Evolutionary conservation across 2,113 vertebrate species (phyloP).

Genomic region (Loxodonta africana): DNA sequence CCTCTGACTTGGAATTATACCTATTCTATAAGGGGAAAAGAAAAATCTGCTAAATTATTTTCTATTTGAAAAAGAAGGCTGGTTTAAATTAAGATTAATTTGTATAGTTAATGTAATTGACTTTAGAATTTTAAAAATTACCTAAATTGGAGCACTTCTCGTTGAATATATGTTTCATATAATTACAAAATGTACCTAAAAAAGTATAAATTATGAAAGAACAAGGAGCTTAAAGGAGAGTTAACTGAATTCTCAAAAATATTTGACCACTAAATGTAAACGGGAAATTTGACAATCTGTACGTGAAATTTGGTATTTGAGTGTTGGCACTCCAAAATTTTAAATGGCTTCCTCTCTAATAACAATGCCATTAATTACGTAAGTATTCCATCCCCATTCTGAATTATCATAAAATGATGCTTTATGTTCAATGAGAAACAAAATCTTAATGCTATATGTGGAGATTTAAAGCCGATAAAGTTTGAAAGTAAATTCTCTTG

Average conservation of each 20-base stretch:
- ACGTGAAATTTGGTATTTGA: not conserved
- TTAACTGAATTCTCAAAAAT: not conserved
- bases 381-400: not conserved
- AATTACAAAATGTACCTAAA: not conserved
- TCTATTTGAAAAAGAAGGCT: slow-evolving; percentile 42
- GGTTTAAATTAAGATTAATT: slow-evolving; percentile 53
- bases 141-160: slow-evolving; percentile 31
- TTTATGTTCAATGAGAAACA: slow-evolving; percentile 21
- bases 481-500: slow-evolving; percentile 46
- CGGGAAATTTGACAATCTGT: slow-evolving; percentile 41
- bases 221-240: slow-evolving; percentile 26
- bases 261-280: not conserved
- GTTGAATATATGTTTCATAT: slow-evolving; percentile 32
- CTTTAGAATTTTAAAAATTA: slow-evolving; percentile 46
- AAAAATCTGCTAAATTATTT: slow-evolving; percentile 57
- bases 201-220: slow-evolving; percentile 17
- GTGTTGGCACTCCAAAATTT: not conserved
- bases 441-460: not conserved
- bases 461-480: slow-evolving; percentile 50
- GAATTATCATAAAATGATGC: not conserved
- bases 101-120: slow-evolving; percentile 34
- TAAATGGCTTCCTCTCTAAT: not conserved
- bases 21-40: slow-evolving; percentile 49
- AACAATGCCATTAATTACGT: not conserved
- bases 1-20: slow-evolving; percentile 11